These are phyloP conservation scores for Noctua janthina DNA, from an alignment of 2,888 invertebrate species.

Conservation along the genomic window DNA sequence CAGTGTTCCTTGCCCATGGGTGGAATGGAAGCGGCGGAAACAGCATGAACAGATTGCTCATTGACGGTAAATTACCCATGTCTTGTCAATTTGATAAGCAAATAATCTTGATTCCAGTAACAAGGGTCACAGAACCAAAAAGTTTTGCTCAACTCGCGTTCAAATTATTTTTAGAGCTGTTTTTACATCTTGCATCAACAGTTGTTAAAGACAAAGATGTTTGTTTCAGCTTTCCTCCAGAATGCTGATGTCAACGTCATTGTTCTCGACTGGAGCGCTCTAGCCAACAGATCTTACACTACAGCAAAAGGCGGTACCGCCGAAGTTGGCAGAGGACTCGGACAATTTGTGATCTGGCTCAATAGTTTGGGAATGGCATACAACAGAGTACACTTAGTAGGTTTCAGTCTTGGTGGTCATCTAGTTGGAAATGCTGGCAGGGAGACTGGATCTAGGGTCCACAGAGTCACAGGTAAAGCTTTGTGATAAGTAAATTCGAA, in stretches of 20 bases:
- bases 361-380: conserved; percentile 71
- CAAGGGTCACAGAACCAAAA: background rate
- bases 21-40: conserved; percentile 80
- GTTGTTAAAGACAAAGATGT: too few species aligned
- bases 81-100: background rate
- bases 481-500: background rate
- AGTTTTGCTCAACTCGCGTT: background rate
- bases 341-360: conserved; percentile 78
- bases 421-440: conserved; percentile 83
- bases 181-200: background rate
- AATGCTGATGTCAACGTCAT: conserved; percentile 82
- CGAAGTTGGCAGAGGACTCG: conserved; percentile 74
- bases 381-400: conserved; percentile 82
- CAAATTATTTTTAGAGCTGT: background rate
- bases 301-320: conserved; percentile 77
- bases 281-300: conserved; percentile 80
- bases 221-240: conserved; percentile 76
- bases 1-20: conserved; percentile 79
- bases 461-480: conserved; percentile 80
- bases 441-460: conserved; percentile 72
- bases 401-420: conserved; percentile 87
- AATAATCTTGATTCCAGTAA: background rate
- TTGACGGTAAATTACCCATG: conserved; percentile 70
- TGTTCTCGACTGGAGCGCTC: conserved; percentile 83
- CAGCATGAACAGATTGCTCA: conserved; percentile 73